Percentiles rank a stretch among this genome's conserved stretches.
Conservation (phyloP, 2,797 vertebrate genomes). For the Acrocephalus scirpaceus region DNA sequence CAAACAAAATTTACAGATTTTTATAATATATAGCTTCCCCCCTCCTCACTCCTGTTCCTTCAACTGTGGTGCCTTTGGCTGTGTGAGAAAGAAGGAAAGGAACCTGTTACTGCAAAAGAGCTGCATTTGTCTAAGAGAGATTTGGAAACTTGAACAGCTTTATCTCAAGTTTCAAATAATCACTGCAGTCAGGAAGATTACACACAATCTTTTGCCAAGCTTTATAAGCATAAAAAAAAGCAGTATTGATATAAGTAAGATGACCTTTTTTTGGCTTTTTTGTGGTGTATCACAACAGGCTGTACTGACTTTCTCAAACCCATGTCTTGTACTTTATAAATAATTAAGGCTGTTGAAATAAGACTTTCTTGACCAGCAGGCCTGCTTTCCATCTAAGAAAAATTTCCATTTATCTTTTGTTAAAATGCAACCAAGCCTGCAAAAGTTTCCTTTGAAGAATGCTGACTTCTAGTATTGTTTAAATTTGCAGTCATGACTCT, state of each 20-base stretch:
- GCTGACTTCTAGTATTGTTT: background rate
- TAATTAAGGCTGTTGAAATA: background rate
- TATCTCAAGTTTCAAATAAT: constrained; percentile 14
- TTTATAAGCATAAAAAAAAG: background rate
- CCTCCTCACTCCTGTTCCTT: background rate
- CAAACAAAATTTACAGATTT: background rate
- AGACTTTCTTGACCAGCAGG: background rate
- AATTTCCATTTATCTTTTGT: background rate
- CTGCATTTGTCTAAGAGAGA: background rate
- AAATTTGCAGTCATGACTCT: background rate
- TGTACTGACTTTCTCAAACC: background rate
- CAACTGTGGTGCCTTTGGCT: background rate
- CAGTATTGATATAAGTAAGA: background rate
- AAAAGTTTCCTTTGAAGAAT: background rate
- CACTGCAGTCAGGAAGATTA: background rate
- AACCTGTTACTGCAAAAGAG: background rate
- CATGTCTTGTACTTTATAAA: background rate
- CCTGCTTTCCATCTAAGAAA: background rate
- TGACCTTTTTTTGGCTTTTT: background rate
- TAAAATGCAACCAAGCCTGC: background rate
- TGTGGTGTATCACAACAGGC: background rate
- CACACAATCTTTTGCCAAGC: background rate
- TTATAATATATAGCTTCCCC: background rate
- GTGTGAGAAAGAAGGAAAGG: background rate
- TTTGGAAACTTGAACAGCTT: background rate